Evolutionary conservation across 2,113 vertebrate genomes (phyloP).

Genomic region (Phyllostomus hastatus): DNA sequence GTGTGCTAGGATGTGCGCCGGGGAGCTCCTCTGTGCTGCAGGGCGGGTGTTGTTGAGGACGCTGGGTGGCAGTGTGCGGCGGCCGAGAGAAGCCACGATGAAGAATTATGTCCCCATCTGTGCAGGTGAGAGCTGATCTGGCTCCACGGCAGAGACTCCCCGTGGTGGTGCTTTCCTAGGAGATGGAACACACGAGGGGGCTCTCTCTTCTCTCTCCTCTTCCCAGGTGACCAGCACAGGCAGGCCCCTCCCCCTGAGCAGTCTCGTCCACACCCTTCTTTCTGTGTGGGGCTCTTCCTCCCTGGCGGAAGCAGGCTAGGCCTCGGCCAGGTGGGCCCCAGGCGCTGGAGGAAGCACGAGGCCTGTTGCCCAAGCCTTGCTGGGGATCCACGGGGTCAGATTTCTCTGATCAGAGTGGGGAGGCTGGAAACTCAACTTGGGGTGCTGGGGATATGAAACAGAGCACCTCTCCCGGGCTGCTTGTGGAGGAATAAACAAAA

Average conservation of each 20-base stretch:
- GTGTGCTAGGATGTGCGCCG: not conserved
- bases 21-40: not conserved
- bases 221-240: not conserved
- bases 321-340: not conserved
- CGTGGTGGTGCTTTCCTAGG: rapidly evolving
- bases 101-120: not conserved
- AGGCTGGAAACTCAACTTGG: not conserved
- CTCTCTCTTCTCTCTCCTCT: not conserved
- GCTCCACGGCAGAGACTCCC: rapidly evolving
- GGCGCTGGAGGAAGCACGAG: not conserved
- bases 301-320: not conserved
- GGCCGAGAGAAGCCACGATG: not conserved
- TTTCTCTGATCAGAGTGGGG: not conserved
- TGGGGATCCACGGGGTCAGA: not conserved
- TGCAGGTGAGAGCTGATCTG: not conserved
- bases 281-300: not conserved
- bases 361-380: not conserved
- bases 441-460: not conserved
- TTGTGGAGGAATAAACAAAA: not conserved
- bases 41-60: not conserved
- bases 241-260: not conserved
- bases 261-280: not conserved
- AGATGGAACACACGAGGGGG: rapidly evolving
- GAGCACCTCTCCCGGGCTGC: not conserved
- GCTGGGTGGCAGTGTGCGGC: not conserved